Evolutionary conservation across 2,113 vertebrate species (phyloP), one percentile per base, ranked within the genome.

Genomic region (Labeo rohita): DNA sequence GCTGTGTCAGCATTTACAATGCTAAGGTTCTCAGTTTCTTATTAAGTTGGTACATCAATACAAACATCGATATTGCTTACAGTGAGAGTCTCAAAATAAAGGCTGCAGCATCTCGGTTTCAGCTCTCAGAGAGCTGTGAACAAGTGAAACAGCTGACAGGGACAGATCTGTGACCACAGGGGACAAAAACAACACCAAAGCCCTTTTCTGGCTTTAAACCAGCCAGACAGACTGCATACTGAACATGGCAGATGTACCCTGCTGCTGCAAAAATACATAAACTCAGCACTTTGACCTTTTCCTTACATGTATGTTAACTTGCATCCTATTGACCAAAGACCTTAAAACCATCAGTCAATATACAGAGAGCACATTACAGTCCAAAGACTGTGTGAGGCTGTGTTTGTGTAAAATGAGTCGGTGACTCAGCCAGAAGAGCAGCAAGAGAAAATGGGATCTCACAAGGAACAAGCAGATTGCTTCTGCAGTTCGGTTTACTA

Each of bases 401-500:
- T 61, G 23, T 63, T 43, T 54, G 56, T 50, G 39, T 59, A 66
- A 68, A 77, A 4, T 81, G 70, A 59, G 78, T 56, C 6, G 13
- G 10, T 39, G 74, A 79, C 47, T 56, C n/a, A 72, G 83, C 76
- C 80, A 85, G 85, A 77, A 70, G 61, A 80, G 73, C 8, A 3
- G 12, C 36, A 70, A n/a, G 61, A 76, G 6, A 39, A 70, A 74
- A 50, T 39, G 23, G 39, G 65, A n/a, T 77, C 56, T 82, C 49
- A 6, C 66, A 23, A 50, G 52, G 59, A 85, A 80, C 39, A 52
- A 78, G 79, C 68, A 81, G 61, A 45, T 86, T 81, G 36, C 52
- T 45, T 84, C 59, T 65, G 50, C 63, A 72, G 65, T n/a, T 52
- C 23, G 28, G 79, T 83, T 87, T 52, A 18, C 83, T 87, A 85